These are phyloP conservation scores for Pseudococcus viburni DNA, from an alignment of 2,888 invertebrate species.

Conservation along the genomic window DNA sequence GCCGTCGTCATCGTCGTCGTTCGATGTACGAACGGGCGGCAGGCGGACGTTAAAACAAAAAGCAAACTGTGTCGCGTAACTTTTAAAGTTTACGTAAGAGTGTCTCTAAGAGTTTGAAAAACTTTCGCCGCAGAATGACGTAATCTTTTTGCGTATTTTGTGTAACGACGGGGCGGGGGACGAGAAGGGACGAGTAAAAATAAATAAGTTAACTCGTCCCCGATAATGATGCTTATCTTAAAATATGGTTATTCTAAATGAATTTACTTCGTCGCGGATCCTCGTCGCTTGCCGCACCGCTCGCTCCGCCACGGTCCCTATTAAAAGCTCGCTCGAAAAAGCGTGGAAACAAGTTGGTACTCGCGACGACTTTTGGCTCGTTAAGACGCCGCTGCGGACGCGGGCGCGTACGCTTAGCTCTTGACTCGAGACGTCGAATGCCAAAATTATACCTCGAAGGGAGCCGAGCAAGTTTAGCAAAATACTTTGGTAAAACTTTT, in stretches of 20 bases:
- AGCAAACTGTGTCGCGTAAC: background rate
- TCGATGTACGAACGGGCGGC: background rate
- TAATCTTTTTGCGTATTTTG: conserved; percentile 13
- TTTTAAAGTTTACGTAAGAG: background rate
- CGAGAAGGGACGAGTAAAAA: background rate
- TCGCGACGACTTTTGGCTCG: background rate
- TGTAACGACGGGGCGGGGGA: background rate
- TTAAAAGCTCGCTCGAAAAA: background rate
- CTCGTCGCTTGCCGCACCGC: too few species aligned
- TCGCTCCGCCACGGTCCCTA: background rate
- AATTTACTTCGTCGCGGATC: background rate
- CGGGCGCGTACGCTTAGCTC: background rate
- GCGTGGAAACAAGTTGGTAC: background rate
- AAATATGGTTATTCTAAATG: conserved; percentile 31
- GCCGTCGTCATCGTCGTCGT: too few species aligned
- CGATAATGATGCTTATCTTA: conserved; percentile 35
- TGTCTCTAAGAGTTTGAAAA: conserved; percentile 23
- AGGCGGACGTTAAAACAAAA: background rate
- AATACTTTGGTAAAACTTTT: background rate
- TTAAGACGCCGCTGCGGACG: background rate
- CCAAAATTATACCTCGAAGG: background rate
- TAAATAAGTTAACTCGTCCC: background rate
- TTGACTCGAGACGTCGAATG: background rate
- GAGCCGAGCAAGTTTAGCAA: background rate
- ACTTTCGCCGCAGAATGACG: conserved; percentile 22